Percentiles rank a stretch among this genome's conserved stretches.
These are phyloP conservation scores for Hyperoplus lanceolatus DNA, from an alignment of 2,797 vertebrate genomes.

Conservation along the genomic window DNA sequence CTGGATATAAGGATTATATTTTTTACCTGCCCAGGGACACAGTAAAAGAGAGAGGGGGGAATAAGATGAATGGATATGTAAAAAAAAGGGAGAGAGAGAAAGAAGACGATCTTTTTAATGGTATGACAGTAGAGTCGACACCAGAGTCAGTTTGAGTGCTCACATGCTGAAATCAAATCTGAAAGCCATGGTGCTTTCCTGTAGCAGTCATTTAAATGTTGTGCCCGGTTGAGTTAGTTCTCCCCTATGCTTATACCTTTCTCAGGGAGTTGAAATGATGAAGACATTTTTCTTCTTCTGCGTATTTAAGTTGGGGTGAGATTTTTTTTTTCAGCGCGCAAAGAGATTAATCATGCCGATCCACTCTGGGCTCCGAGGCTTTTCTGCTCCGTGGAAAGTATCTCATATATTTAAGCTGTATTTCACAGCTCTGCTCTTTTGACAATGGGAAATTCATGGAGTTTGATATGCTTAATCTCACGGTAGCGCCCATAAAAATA, in stretches of 20 bases:
- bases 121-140: slow-evolving; percentile 40
- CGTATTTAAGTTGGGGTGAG: slow-evolving; percentile 7
- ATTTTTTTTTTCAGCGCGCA: background rate
- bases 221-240: background rate
- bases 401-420: slow-evolving; percentile 17
- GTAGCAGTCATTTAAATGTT: slow-evolving; percentile 5
- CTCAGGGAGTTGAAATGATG: background rate
- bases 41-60: slow-evolving; percentile 44
- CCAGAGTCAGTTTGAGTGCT: slow-evolving; percentile 23
- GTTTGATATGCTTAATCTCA: slow-evolving; percentile 7
- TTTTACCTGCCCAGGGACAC: slow-evolving; percentile 71
- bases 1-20: slow-evolving; percentile 75
- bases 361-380: slow-evolving; percentile 19
- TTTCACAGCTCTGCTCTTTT: slow-evolving; percentile 11
- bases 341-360: slow-evolving; percentile 49
- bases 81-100: background rate
- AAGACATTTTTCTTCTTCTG: background rate
- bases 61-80: slow-evolving; percentile 61
- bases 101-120: slow-evolving; percentile 57
- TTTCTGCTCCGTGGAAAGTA: slow-evolving; percentile 31
- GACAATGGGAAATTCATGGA: slow-evolving; percentile 12
- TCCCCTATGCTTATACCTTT: background rate
- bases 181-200: slow-evolving; percentile 10
- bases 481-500: slow-evolving; percentile 8
- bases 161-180: slow-evolving; percentile 22